Evolutionary conservation across 2,888 invertebrate genomes (phyloP).

Genomic region (Drosophila kambysellisi): DNA sequence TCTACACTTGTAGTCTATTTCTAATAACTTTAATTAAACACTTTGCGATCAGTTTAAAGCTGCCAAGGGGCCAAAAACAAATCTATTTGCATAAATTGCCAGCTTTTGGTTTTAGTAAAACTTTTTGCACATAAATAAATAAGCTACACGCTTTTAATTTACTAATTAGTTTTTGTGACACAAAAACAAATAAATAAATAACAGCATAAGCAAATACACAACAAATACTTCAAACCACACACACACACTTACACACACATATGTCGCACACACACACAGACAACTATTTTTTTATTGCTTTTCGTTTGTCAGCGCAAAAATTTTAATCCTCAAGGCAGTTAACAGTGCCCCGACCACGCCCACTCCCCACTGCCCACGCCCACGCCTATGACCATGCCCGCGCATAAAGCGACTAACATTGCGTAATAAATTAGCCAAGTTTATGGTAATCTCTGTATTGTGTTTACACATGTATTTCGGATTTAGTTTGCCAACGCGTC

Average conservation of each 20-base stretch:
- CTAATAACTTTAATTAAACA: background rate
- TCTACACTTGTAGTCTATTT: background rate
- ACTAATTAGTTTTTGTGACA: conserved; percentile 45
- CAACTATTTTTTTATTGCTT: conserved; percentile 30
- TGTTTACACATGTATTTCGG: conserved; percentile 71
- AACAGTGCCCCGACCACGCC: background rate
- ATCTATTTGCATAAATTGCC: conserved; percentile 8
- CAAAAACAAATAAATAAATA: conserved; percentile 45
- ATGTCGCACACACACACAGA: background rate
- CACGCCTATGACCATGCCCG: conserved; percentile 15
- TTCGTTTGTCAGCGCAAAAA: conserved; percentile 44
- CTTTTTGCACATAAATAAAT: conserved; percentile 15
- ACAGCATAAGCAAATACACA: conserved; percentile 15
- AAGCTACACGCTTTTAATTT: conserved; percentile 45
- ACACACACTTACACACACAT: background rate
- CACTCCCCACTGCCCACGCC: conserved; percentile 12
- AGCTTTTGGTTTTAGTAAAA: conserved; percentile 1
- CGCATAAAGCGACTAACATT: conserved; percentile 50
- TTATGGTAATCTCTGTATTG: conserved; percentile 66
- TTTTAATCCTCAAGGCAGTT: conserved; percentile 50
- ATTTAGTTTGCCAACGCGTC: conserved; percentile 55
- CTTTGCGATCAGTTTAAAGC: background rate
- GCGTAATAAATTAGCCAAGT: conserved; percentile 66
- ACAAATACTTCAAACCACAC: conserved; percentile 18
- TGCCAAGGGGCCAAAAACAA: conserved; percentile 3